Evolutionary conservation across 2,113 vertebrate species (phyloP).

Genomic region (Ochotona princeps): DNA sequence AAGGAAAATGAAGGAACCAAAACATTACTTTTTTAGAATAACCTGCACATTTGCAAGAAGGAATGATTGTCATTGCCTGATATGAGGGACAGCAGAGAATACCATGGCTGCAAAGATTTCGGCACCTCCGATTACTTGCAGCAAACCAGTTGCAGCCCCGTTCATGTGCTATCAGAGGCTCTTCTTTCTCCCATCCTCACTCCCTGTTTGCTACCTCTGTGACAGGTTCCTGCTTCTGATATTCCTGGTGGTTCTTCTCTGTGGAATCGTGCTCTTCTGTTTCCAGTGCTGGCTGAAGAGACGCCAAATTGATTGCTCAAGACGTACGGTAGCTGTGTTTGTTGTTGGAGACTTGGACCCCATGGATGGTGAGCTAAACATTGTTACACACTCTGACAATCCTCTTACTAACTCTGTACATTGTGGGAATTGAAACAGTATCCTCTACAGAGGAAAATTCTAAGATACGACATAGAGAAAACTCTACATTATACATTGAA

Average conservation of each 20-base stretch:
- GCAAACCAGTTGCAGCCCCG: not conserved
- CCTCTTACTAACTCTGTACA: no score
- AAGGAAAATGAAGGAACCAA: not conserved
- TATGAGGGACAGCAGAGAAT: not conserved
- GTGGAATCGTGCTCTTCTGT: constrained; percentile 82
- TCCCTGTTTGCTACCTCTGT: not conserved
- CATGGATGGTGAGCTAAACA: constrained; percentile 78
- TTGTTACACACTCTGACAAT: not conserved
- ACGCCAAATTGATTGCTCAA: not conserved
- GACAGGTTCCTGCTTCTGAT: constrained; percentile 83
- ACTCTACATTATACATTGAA: not conserved
- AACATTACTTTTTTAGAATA: not conserved
- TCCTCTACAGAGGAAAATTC: not conserved
- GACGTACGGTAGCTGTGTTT: constrained; percentile 80
- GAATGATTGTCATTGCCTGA: not conserved
- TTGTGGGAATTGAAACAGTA: not conserved
- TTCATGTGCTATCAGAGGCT: not conserved
- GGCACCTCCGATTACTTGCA: not conserved
- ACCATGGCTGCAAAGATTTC: not conserved
- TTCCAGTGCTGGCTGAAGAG: constrained; percentile 81
- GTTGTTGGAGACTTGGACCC: constrained; percentile 78
- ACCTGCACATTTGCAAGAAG: not conserved
- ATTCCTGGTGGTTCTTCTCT: constrained; percentile 79
- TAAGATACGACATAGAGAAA: not conserved
- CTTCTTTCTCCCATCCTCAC: not conserved